Base-by-base conservation (phyloP, 2,888 invertebrate species). In the Microplitis manilae region DNA sequence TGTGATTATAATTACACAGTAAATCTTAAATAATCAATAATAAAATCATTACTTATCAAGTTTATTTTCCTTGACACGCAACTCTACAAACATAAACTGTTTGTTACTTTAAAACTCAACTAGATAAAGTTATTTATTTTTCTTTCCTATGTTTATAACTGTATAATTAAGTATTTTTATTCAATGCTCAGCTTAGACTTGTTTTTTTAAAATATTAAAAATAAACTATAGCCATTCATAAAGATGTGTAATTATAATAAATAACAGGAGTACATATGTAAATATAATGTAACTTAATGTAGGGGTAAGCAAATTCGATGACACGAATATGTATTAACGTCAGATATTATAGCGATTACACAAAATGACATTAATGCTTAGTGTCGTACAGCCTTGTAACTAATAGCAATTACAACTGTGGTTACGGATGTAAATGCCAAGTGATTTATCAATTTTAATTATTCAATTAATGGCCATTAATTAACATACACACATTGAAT, bases 321-420 rank as follows among this genome's bases (percentile, higher is more conserved):
- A 50, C 17, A 61, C 61, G 62, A 50, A 30, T 13, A 40, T 30
- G 20, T 50, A 60, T 70, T 61, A 71, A 67, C 69, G 67, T 70
- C 68, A 69, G 72, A 78, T 77, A 75, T 80, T 76, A 75, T 70
- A 20, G 64, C 76, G 77, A 80, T 75, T 65, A 41, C 70, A 69
- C 62, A 67, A 64, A 13, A 65, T 50, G 62, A 72, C 71, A 70
- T 76, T 75, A 72, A 76, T 80, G 77, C 79, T 73, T 69, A 67
- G 67, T 72, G 78, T 76, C 79, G 73, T 69, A 78, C 73, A 78
- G 76, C 59, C 76, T 73, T 69, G 72, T 72, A 76, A 79, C 76
- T 80, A 77, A 80, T 80, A 79, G 76, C 79, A 72, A 80, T 76
- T 71, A 79, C 79, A 73, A 65, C 70, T 69, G 68, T 59, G 62